Percentiles rank a stretch among this genome's conserved stretches.
Evolutionary conservation across 1,140 invertebrate species (phyloP).

Genomic region (Camponotus floridanus): DNA sequence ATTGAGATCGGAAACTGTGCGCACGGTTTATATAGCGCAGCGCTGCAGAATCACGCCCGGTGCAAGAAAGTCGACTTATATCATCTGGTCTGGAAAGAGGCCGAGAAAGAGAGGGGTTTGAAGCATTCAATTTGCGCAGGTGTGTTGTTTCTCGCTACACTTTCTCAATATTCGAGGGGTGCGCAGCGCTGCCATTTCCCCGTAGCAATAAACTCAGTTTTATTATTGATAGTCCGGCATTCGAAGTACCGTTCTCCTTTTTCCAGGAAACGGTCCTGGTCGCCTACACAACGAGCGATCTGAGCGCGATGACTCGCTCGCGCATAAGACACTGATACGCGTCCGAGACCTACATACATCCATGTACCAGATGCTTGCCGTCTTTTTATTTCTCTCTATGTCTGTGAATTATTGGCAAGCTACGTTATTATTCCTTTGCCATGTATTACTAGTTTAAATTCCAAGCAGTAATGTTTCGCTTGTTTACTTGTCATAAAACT

Average conservation of each 20-base stretch:
- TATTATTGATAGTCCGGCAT: constrained; percentile 71
- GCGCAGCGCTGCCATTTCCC: constrained; percentile 27
- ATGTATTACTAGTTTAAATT: constrained; percentile 3
- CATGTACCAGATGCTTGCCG: neutral
- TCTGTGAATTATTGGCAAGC: constrained; percentile 22
- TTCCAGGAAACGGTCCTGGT: constrained; percentile 24
- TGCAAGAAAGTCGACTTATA: constrained; percentile 52
- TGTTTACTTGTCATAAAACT: neutral
- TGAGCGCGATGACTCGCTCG: constrained; percentile 5
- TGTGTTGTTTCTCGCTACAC: constrained; percentile 60
- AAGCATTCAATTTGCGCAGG: constrained; percentile 73
- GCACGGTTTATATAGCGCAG: constrained; percentile 9
- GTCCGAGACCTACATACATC: neutral
- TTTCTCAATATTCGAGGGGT: constrained; percentile 69
- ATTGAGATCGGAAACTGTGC: neutral
- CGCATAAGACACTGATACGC: constrained; percentile 1
- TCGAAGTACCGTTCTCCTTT: constrained; percentile 33
- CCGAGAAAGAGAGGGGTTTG: neutral
- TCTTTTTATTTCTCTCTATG: neutral
- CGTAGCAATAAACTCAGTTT: constrained; percentile 69
- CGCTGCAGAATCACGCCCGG: constrained; percentile 3
- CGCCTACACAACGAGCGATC: neutral
- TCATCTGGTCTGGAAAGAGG: constrained; percentile 38
- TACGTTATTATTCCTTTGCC: neutral
- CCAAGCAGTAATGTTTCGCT: neutral